These are phyloP conservation scores for Chlorocebus sabaeus DNA, from an alignment of 2,113 vertebrate species.

Conservation along the genomic window DNA sequence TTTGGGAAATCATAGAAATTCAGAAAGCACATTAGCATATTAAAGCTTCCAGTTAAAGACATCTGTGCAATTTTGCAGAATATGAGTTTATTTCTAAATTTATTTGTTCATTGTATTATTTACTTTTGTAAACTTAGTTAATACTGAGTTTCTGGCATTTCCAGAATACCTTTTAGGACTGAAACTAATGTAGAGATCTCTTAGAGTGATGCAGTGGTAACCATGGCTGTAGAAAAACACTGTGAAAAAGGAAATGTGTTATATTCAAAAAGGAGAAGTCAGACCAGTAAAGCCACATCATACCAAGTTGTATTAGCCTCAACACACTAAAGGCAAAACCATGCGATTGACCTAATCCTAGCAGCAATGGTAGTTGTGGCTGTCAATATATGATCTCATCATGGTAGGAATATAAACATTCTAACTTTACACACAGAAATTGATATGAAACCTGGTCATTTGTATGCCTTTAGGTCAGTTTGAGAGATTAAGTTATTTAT, in stretches of 20 bases:
- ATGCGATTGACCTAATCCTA: neutral
- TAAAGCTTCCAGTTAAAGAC: neutral
- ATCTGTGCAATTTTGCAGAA: neutral
- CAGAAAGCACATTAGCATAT: neutral
- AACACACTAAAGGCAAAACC: neutral
- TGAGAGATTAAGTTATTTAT: neutral
- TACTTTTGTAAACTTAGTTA: neutral
- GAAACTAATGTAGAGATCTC: neutral
- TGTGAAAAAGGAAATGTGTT: neutral
- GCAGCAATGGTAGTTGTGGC: fast-evolving
- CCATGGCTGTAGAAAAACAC: neutral
- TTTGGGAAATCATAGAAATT: constrained; percentile 13
- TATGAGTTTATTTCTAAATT: neutral
- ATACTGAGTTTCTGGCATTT: neutral
- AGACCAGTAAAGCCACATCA: neutral
- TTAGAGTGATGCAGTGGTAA: neutral
- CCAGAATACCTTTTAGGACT: neutral
- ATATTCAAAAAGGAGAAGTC: neutral
- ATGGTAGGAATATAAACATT: neutral
- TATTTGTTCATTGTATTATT: neutral
- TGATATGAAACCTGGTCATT: neutral
- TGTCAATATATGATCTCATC: neutral
- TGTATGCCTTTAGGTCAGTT: neutral
- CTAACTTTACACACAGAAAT: neutral
- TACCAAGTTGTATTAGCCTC: neutral